Percentiles rank a stretch among this genome's conserved stretches.
These are phyloP conservation scores for Crioceris asparagi DNA, from an alignment of 2,888 invertebrate genomes.

Conservation along the genomic window DNA sequence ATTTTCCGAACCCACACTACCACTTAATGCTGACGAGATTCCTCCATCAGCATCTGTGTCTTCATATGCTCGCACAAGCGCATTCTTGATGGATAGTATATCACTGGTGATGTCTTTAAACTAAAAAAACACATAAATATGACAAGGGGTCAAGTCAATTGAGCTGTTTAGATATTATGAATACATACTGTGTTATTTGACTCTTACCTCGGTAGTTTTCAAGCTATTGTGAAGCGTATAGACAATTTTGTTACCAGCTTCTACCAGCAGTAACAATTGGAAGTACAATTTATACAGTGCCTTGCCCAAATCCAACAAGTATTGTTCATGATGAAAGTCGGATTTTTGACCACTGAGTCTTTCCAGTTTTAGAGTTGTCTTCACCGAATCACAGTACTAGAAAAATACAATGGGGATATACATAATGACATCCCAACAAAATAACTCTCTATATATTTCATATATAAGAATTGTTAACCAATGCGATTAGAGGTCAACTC, in stretches of 20 bases:
- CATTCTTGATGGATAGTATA: slow-evolving; percentile 47
- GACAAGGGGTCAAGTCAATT: not conserved
- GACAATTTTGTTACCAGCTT: slow-evolving; percentile 78
- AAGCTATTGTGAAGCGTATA: slow-evolving; percentile 51
- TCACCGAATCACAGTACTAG: slow-evolving; percentile 72
- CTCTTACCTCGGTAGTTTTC: slow-evolving; percentile 44
- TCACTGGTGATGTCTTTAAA: slow-evolving; percentile 54
- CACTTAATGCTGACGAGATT: slow-evolving; percentile 46
- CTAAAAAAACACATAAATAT: slow-evolving; percentile 29
- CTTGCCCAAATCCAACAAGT: slow-evolving; percentile 72
- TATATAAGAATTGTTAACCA: too few species aligned
- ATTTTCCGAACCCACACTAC: slow-evolving; percentile 35
- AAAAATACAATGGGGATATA: slow-evolving; percentile 22
- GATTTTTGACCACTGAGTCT: slow-evolving; percentile 51
- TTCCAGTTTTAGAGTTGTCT: slow-evolving; percentile 69
- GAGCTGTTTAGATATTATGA: not conserved
- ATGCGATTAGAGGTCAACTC: too few species aligned
- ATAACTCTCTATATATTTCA: too few species aligned
- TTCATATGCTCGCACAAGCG: slow-evolving; percentile 50
- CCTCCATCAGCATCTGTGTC: slow-evolving; percentile 54
- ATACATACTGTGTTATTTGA: not conserved
- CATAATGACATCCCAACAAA: too few species aligned
- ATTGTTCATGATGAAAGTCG: slow-evolving; percentile 50
- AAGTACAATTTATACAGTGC: slow-evolving; percentile 87
- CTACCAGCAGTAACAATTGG: slow-evolving; percentile 79